phyloP scores from a whole-genome alignment of 2,888 invertebrate genomes.

The Vannuccia rotundouncinata region DNA sequence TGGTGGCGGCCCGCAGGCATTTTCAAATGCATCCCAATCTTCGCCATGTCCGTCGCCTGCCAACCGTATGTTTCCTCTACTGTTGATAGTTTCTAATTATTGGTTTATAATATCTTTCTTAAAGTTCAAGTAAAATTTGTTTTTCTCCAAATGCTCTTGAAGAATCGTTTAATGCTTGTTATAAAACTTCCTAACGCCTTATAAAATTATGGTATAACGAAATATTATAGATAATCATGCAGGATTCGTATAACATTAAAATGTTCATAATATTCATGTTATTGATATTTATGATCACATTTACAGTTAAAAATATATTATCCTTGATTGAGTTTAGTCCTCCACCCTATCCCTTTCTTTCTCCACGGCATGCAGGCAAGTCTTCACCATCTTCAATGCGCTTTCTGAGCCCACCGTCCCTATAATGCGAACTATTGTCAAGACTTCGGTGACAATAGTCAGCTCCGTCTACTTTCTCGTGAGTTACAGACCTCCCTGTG shows the following conservation, averaged over 20 bases:
- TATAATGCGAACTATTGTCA: slow-evolving; percentile 78
- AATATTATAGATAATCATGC: no score
- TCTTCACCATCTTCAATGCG: slow-evolving; percentile 76
- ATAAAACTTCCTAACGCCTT: no score
- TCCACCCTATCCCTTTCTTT: slow-evolving; percentile 85
- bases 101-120: no score
- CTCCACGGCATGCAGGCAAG: slow-evolving; percentile 62
- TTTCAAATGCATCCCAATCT: slow-evolving; percentile 85
- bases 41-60: slow-evolving; percentile 90
- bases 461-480: slow-evolving; percentile 72
- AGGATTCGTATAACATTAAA: no score
- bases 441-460: slow-evolving; percentile 82
- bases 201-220: no score
- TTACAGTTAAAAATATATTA: slow-evolving; percentile 35
- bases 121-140: no score
- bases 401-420: slow-evolving; percentile 77
- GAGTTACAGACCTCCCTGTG: slow-evolving; percentile 42
- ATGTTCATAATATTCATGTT: no score
- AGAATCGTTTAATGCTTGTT: no score
- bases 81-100: neutral
- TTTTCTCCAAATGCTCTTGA: no score
- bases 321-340: slow-evolving; percentile 48
- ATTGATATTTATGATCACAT: no score
- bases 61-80: slow-evolving; percentile 72
- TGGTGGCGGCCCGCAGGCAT: slow-evolving; percentile 67